Evolutionary conservation across 2,113 vertebrate species (phyloP).

Genomic region (Psammodynastes pulverulentus): DNA sequence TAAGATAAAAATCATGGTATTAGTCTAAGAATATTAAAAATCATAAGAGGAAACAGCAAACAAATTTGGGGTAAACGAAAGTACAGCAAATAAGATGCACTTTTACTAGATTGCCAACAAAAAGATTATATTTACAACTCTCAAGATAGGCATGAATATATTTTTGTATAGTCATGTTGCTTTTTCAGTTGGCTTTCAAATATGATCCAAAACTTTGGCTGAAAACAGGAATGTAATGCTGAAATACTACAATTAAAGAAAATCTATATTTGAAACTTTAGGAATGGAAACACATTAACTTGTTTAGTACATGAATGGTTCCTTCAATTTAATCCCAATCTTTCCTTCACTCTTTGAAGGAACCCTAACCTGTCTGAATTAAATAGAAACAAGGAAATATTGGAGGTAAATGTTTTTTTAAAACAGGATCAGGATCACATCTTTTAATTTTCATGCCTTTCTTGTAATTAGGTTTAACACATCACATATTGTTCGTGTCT

Average conservation of each 20-base stretch:
- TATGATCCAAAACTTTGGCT: constrained; percentile 38
- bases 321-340: constrained; percentile 87
- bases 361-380: constrained; percentile 78
- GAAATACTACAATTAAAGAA: constrained; percentile 63
- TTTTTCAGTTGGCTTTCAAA: constrained; percentile 47
- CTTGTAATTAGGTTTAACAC: not conserved
- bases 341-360: constrained; percentile 62
- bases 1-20: not conserved
- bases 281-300: constrained; percentile 78
- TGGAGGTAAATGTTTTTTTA: constrained; percentile 61
- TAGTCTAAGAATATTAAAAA: not conserved
- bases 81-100: not conserved
- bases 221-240: constrained; percentile 61
- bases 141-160: not conserved
- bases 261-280: constrained; percentile 80
- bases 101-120: not conserved
- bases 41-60: not conserved
- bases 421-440: not conserved
- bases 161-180: not conserved
- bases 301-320: constrained; percentile 87
- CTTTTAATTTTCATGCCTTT: not conserved
- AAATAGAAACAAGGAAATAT: constrained; percentile 73
- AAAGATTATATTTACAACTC: not conserved
- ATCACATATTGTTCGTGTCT: not conserved
- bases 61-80: not conserved